These are phyloP conservation scores for Ormyrus pomaceus DNA, from an alignment of 2,888 invertebrate genomes.

Conservation along the genomic window DNA sequence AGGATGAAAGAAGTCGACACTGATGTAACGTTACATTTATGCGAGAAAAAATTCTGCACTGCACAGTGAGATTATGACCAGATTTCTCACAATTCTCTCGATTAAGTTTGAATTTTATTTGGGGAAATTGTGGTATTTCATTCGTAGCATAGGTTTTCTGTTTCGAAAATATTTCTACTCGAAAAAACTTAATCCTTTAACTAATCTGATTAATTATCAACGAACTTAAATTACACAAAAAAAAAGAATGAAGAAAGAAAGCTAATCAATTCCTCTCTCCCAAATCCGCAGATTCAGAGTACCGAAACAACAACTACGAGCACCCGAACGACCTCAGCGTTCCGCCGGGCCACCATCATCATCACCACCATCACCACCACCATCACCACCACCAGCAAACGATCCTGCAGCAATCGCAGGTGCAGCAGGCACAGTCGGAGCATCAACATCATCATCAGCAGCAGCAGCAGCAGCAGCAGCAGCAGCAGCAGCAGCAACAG, in stretches of 20 bases:
- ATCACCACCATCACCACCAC: constrained; percentile 68
- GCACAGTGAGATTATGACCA: constrained; percentile 39
- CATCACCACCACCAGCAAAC: constrained; percentile 68
- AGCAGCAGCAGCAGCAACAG: constrained; percentile 54
- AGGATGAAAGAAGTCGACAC: not conserved
- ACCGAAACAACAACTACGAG: constrained; percentile 70
- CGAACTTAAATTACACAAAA: too few relatives aligned
- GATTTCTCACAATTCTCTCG: constrained; percentile 36
- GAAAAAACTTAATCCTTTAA: too few relatives aligned
- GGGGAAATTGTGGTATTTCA: constrained; percentile 6
- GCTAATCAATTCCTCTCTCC: too few relatives aligned
- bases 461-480: constrained; percentile 52
- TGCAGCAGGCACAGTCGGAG: constrained; percentile 60
- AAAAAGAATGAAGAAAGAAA: too few relatives aligned
- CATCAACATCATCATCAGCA: constrained; percentile 55
- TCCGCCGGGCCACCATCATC: constrained; percentile 71
- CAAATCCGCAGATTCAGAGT: constrained; percentile 67
- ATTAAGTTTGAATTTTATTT: constrained; percentile 5
- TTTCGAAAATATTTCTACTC: too few relatives aligned
- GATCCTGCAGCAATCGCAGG: constrained; percentile 65
- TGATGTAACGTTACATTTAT: constrained; percentile 15
- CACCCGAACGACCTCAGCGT: constrained; percentile 70
- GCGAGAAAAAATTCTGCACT: constrained; percentile 23
- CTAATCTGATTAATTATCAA: too few relatives aligned
- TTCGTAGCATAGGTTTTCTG: too few relatives aligned